phyloP scores from a whole-genome alignment of 1,140 invertebrate species.

The Melitaea cinxia region DNA sequence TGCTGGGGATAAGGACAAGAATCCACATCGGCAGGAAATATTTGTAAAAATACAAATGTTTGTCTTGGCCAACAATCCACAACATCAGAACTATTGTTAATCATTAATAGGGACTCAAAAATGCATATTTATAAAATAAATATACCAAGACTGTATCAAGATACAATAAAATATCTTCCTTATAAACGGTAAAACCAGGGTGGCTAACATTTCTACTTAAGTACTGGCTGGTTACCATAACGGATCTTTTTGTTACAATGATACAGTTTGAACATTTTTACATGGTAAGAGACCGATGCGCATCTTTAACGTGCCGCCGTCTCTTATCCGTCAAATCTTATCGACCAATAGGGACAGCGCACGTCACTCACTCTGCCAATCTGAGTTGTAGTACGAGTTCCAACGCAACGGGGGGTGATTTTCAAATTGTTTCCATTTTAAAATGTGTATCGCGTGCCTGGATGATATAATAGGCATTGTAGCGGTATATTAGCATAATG shows the following conservation, averaged over 20 bases:
- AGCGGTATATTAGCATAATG: slow-evolving; percentile 59
- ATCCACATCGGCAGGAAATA: no score
- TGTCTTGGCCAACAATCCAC: no score
- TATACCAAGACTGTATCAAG: no score
- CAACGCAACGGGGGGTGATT: slow-evolving; percentile 66
- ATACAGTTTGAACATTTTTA: slow-evolving; percentile 73
- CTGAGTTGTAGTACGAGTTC: slow-evolving; percentile 53
- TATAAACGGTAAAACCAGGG: no score
- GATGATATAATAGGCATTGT: slow-evolving; percentile 53
- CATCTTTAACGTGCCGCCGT: slow-evolving; percentile 68
- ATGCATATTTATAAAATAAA: no score
- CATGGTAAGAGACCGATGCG: slow-evolving; percentile 63
- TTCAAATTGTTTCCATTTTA: slow-evolving; percentile 67
- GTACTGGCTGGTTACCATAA: not conserved
- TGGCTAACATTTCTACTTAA: no score
- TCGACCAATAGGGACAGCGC: slow-evolving; percentile 74
- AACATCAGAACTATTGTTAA: no score
- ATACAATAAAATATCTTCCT: no score
- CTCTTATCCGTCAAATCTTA: slow-evolving; percentile 76
- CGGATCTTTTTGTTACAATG: slow-evolving; percentile 53
- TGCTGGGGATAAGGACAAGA: no score
- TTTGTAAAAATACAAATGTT: no score
- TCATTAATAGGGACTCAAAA: no score
- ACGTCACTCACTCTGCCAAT: slow-evolving; percentile 78
- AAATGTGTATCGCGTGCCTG: slow-evolving; percentile 65